phyloP scores from a whole-genome alignment of 2,113 vertebrate genomes.

The Brienomyrus brachyistius region DNA sequence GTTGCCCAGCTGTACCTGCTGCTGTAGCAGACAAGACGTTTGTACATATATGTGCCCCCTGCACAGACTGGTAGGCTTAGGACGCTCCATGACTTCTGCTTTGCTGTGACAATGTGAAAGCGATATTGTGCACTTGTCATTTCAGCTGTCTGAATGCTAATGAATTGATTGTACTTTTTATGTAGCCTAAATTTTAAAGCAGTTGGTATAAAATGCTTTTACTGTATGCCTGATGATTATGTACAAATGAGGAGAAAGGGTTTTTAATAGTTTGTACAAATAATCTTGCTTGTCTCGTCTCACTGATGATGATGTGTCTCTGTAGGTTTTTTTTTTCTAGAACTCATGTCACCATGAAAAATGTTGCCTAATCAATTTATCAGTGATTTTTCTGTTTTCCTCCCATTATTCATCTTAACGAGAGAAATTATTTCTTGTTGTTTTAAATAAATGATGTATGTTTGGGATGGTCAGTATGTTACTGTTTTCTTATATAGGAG shows the following conservation, averaged over 20 bases:
- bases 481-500: not conserved
- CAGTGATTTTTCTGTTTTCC: not conserved
- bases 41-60: not conserved
- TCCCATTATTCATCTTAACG: not conserved
- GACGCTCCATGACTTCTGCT: not conserved
- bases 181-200: not conserved
- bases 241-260: not conserved
- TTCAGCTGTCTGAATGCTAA: conserved; percentile 4
- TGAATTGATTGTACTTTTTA: conserved; percentile 9
- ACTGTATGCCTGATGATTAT: not conserved
- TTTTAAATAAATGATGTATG: not conserved
- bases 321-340: not conserved
- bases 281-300: not conserved
- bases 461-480: not conserved
- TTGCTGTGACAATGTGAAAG: not conserved
- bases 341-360: not conserved
- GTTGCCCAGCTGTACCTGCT: not conserved
- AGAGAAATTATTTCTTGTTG: not conserved
- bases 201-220: not conserved
- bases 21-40: not conserved
- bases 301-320: not conserved
- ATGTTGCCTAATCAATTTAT: not conserved
- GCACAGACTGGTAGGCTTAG: not conserved
- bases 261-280: not conserved
- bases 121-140: conserved; percentile 1